These are phyloP conservation scores for Cosmia trapezina DNA, from an alignment of 2,888 invertebrate genomes.

Conservation along the genomic window DNA sequence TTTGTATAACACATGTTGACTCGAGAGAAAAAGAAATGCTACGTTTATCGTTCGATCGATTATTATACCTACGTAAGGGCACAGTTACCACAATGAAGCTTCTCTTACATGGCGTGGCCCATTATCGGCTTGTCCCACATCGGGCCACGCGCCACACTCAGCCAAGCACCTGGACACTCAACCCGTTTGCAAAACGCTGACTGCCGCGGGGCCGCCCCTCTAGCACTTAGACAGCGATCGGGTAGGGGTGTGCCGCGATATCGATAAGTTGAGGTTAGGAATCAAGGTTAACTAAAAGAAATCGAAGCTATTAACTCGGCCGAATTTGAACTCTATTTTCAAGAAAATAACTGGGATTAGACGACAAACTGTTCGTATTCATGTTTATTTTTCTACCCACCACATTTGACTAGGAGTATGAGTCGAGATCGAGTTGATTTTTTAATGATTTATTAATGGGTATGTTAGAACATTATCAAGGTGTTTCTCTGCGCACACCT, in stretches of 20 bases:
- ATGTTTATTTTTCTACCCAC: not conserved
- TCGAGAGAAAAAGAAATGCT: not conserved
- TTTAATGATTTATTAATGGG: not conserved
- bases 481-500: not conserved
- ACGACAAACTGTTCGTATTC: not conserved
- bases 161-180: slow-evolving; percentile 82
- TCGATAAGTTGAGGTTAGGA: slow-evolving; percentile 44
- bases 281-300: slow-evolving; percentile 8
- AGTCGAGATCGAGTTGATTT: not conserved
- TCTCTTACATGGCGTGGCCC: slow-evolving; percentile 25
- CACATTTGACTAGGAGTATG: not conserved
- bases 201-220: slow-evolving; percentile 68
- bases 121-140: slow-evolving; percentile 60
- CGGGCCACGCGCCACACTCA: slow-evolving; percentile 61
- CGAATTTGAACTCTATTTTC: not conserved
- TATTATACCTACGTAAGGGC: not conserved
- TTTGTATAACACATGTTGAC: too few species aligned
- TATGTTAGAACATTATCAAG: not conserved
- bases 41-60: not conserved
- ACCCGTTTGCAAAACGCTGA: slow-evolving; percentile 88
- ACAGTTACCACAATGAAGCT: slow-evolving; percentile 34
- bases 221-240: slow-evolving; percentile 74
- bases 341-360: not conserved
- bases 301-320: too few species aligned
- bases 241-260: slow-evolving; percentile 51